Evolutionary conservation across 2,797 vertebrate species (phyloP).

Genomic region (Pteropus rufus): DNA sequence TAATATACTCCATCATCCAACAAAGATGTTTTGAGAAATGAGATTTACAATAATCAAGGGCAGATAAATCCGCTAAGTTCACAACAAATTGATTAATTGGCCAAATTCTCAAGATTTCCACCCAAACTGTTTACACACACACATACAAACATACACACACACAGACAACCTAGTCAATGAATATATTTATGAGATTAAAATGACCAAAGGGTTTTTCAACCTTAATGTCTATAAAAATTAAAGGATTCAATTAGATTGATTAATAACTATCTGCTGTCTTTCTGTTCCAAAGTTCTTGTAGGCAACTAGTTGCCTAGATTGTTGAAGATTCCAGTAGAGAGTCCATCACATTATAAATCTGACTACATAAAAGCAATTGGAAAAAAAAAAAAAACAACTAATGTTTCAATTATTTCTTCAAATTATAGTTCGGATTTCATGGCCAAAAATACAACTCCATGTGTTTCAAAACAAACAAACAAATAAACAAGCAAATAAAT

Average conservation of each 20-base stretch:
- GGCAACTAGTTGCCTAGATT: constrained; percentile 22
- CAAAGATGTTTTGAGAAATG: constrained; percentile 40
- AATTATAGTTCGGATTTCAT: constrained; percentile 11
- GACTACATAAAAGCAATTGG: neutral
- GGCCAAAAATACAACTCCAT: neutral
- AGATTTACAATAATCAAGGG: constrained; percentile 28
- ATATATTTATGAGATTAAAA: constrained; percentile 43
- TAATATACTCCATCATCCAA: constrained; percentile 18
- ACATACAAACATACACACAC: neutral
- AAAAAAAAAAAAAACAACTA: neutral
- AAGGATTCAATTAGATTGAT: constrained; percentile 32
- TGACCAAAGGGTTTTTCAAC: neutral
- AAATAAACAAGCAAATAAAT: neutral
- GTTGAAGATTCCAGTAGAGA: constrained; percentile 27
- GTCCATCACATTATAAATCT: constrained; percentile 42
- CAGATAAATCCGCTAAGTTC: constrained; percentile 12
- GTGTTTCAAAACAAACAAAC: neutral
- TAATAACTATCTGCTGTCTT: neutral
- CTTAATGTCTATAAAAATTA: constrained; percentile 25
- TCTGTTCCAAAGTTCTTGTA: constrained; percentile 14
- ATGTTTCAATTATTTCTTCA: constrained; percentile 27
- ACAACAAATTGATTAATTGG: neutral
- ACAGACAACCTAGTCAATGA: neutral
- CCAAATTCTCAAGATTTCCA: constrained; percentile 27
- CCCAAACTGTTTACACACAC: neutral